Percentiles rank a stretch among this genome's conserved stretches.
phyloP scores from a whole-genome alignment of 1,140 invertebrate species.

The Camponotus vicinus region DNA sequence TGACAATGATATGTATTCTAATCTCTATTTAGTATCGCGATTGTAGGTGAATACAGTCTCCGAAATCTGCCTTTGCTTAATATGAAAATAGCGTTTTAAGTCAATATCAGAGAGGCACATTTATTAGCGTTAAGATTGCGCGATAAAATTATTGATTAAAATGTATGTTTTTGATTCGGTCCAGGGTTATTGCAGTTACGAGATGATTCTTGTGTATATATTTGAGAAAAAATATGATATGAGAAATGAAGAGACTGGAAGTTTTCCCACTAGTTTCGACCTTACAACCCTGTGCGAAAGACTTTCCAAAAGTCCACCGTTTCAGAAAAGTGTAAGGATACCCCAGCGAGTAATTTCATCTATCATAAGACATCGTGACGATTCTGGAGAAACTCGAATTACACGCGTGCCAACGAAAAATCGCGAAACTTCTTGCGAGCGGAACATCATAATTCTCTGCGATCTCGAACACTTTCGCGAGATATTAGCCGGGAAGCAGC shows the following conservation, averaged over 20 bases:
- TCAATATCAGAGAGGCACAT: conserved; percentile 5
- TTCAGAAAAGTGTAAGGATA: conserved; percentile 13
- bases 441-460: conserved; percentile 60
- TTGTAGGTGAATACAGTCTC: neutral
- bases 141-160: neutral
- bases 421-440: neutral
- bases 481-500: conserved; percentile 47
- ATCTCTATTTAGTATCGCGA: conserved; percentile 3
- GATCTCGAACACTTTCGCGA: conserved; percentile 51
- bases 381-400: neutral
- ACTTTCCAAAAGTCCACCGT: conserved; percentile 9
- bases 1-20: neutral
- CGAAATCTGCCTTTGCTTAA: conserved; percentile 4
- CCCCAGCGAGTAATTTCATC: conserved; percentile 52
- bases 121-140: neutral
- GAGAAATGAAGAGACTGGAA: neutral
- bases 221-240: neutral
- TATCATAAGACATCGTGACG: conserved; percentile 13
- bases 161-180: neutral
- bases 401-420: conserved; percentile 12
- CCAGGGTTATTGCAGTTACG: neutral
- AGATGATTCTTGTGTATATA: neutral
- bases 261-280: neutral
- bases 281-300: neutral
- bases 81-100: conserved; percentile 12